Percentiles rank a stretch among this genome's conserved stretches.
phyloP scores from a whole-genome alignment of 2,113 vertebrate genomes.

The Gila orcuttii region DNA sequence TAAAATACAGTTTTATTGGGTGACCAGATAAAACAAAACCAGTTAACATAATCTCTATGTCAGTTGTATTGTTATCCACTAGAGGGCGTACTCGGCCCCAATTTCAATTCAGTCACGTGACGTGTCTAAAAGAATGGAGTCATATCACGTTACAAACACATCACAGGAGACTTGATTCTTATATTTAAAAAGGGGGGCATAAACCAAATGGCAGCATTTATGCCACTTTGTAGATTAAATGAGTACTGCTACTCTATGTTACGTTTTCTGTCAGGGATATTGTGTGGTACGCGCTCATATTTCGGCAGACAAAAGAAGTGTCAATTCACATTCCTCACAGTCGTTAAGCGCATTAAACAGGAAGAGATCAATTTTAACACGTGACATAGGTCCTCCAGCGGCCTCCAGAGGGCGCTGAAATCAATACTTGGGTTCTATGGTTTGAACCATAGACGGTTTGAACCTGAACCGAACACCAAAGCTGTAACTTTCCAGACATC shows the following conservation, averaged over 20 bases:
- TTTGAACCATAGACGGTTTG: too few species aligned
- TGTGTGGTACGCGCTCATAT: slow-evolving; percentile 61
- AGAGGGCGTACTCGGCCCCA: slow-evolving; percentile 31
- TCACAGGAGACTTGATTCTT: not conserved
- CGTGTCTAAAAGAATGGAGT: not conserved
- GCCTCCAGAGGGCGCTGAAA: slow-evolving; percentile 43
- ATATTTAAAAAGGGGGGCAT: not conserved
- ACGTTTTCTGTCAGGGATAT: slow-evolving; percentile 32
- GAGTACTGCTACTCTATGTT: slow-evolving; percentile 43
- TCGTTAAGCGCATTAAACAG: slow-evolving; percentile 76
- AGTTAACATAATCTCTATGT: not conserved
- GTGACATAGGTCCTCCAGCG: slow-evolving; percentile 20
- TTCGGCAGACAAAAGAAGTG: slow-evolving; percentile 74
- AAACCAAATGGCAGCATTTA: not conserved
- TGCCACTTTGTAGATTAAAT: slow-evolving; percentile 27
- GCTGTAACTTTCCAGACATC: not conserved
- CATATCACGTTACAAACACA: not conserved
- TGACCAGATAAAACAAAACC: not conserved
- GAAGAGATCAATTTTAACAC: slow-evolving; percentile 58
- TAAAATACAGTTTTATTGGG: not conserved
- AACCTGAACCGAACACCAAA: not conserved
- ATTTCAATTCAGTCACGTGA: slow-evolving; percentile 4
- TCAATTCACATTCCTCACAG: slow-evolving; percentile 74
- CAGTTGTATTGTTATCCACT: slow-evolving; percentile 23
- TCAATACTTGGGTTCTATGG: not conserved